phyloP scores from a whole-genome alignment of 2,888 invertebrate genomes.

The Drosophila basisetae region DNA sequence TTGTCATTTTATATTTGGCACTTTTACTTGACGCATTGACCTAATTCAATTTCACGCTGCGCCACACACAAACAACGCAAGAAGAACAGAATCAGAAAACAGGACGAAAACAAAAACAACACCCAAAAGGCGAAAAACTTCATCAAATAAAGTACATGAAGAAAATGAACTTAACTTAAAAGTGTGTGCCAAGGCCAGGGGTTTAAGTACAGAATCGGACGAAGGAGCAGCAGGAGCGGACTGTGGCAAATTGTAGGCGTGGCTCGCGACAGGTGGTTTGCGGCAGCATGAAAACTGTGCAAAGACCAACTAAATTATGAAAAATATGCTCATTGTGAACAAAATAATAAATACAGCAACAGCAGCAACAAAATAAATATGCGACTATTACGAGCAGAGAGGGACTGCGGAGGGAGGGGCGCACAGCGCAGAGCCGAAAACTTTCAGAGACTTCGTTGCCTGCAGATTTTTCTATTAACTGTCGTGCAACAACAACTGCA shows the following conservation, averaged over 20 bases:
- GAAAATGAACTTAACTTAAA: constrained; percentile 72
- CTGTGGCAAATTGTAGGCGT: constrained; percentile 12
- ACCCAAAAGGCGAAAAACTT: background rate
- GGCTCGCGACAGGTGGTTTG: constrained; percentile 6
- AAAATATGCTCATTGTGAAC: constrained; percentile 62
- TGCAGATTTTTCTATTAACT: constrained; percentile 79
- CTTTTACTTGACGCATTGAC: constrained; percentile 73
- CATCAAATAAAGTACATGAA: constrained; percentile 26
- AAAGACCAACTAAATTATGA: constrained; percentile 70
- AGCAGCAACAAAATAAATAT: constrained; percentile 29
- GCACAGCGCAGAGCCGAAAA: constrained; percentile 29
- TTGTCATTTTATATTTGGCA: constrained; percentile 66
- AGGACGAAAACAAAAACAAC: constrained; percentile 7
- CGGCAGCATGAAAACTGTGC: constrained; percentile 34
- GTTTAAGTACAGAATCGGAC: background rate
- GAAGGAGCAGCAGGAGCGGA: background rate
- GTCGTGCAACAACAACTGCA: constrained; percentile 44
- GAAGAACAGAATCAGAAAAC: constrained; percentile 9
- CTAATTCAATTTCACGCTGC: constrained; percentile 77
- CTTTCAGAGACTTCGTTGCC: constrained; percentile 66
- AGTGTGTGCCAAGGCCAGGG: constrained; percentile 39
- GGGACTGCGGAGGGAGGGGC: background rate
- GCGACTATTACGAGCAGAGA: constrained; percentile 11
- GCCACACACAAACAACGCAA: constrained; percentile 55
- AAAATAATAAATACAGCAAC: constrained; percentile 6